Percentiles rank a stretch among this genome's conserved stretches.
These are phyloP conservation scores for Lineus longissimus DNA, from an alignment of 1,140 invertebrate genomes.

Conservation along the genomic window DNA sequence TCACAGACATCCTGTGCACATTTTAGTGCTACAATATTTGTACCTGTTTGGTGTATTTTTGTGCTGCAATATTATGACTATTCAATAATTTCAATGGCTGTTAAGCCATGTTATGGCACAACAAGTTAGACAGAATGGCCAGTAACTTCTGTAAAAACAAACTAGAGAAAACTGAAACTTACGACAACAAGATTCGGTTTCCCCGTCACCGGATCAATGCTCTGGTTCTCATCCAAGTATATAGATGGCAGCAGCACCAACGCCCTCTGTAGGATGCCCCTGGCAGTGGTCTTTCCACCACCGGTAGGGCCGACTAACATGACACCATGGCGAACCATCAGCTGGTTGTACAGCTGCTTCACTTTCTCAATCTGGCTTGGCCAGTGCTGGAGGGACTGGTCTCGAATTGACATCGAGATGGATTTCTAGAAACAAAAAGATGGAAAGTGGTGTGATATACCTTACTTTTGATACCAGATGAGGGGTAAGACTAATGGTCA, in stretches of 20 bases:
- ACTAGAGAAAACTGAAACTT: too few relatives aligned
- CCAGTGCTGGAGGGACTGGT: slow-evolving; percentile 44
- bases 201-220: too few relatives aligned
- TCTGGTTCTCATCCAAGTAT: slow-evolving; percentile 20
- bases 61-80: too few relatives aligned
- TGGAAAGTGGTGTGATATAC: not conserved
- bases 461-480: too few relatives aligned
- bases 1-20: too few relatives aligned
- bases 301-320: slow-evolving; percentile 54
- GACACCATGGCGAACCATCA: slow-evolving; percentile 50
- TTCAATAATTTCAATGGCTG: too few relatives aligned
- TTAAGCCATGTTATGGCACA: too few relatives aligned
- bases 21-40: too few relatives aligned
- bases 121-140: too few relatives aligned
- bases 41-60: too few relatives aligned
- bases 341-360: slow-evolving; percentile 50
- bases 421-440: slow-evolving; percentile 41
- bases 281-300: slow-evolving; percentile 48
- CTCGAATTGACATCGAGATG: slow-evolving; percentile 45
- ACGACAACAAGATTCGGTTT: too few relatives aligned
- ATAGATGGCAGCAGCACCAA: slow-evolving; percentile 47
- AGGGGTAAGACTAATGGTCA: not conserved
- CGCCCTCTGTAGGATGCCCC: slow-evolving; percentile 48
- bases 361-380: slow-evolving; percentile 50
- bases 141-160: too few relatives aligned